Percentiles rank a stretch among this genome's conserved stretches.
Evolutionary conservation across 2,888 invertebrate genomes (phyloP).

Genomic region (Stenodera caucasica): DNA sequence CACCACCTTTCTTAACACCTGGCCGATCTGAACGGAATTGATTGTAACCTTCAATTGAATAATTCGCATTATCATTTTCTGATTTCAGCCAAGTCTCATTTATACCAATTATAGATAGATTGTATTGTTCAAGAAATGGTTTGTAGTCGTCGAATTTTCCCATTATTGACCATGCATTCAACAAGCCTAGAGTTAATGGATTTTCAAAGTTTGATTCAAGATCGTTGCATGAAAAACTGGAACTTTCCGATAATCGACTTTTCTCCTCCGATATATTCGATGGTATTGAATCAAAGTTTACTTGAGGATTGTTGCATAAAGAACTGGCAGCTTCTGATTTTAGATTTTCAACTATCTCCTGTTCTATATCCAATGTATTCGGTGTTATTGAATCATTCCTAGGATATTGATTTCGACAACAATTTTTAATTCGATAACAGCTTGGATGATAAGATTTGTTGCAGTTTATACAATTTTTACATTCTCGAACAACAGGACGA

Average conservation of each 20-base stretch:
- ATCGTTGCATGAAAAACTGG: no score
- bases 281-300: no score
- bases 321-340: no score
- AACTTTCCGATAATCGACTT: no score
- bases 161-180: neutral
- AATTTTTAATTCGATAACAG: neutral
- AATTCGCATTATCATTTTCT: neutral
- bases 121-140: neutral
- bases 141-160: neutral
- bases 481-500: neutral
- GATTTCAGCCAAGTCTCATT: conserved; percentile 6
- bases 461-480: neutral
- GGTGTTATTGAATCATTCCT: neutral
- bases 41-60: neutral
- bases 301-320: no score
- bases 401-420: no score
- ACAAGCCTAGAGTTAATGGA: neutral
- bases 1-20: neutral
- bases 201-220: no score
- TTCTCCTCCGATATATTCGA: no score
- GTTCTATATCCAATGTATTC: no score
- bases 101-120: neutral
- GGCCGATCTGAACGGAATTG: neutral
- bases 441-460: neutral
- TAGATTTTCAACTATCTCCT: no score